Conservation (phyloP, 1,140 invertebrate species). For the Drosophila kurseongensis region DNA sequence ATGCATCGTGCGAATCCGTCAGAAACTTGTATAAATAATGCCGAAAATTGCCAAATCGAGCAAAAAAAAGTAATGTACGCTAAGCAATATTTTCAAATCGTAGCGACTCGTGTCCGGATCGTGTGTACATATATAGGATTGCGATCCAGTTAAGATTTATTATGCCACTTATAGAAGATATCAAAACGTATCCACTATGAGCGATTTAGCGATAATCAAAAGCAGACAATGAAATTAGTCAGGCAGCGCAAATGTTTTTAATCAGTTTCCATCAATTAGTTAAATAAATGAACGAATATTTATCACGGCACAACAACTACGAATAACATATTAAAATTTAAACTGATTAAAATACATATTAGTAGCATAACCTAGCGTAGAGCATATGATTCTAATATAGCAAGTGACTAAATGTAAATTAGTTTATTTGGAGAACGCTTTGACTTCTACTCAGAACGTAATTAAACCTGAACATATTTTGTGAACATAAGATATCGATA, state of each 20-base stretch:
- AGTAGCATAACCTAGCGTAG: slow-evolving; percentile 47
- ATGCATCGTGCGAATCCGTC: slow-evolving; percentile 59
- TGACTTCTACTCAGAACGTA: slow-evolving; percentile 50
- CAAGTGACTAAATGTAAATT: slow-evolving; percentile 56
- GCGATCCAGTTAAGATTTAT: slow-evolving; percentile 38
- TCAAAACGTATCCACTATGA: slow-evolving; percentile 42
- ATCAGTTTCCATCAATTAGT: slow-evolving; percentile 62
- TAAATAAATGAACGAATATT: slow-evolving; percentile 71
- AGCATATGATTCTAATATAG: slow-evolving; percentile 46
- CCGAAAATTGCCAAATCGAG: slow-evolving; percentile 63
- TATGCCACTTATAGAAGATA: slow-evolving; percentile 59
- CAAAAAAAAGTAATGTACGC: slow-evolving; percentile 53
- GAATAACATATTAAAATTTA: slow-evolving; percentile 52
- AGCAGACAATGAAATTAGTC: slow-evolving; percentile 74
- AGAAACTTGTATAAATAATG: slow-evolving; percentile 58
- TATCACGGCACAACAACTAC: slow-evolving; percentile 52
- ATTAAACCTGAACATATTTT: slow-evolving; percentile 58
- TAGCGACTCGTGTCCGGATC: slow-evolving; percentile 42
- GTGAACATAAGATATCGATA: slow-evolving; percentile 56
- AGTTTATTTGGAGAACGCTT: slow-evolving; percentile 55
- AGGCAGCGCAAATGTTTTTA: slow-evolving; percentile 63
- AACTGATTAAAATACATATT: slow-evolving; percentile 48
- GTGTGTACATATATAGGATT: slow-evolving; percentile 56
- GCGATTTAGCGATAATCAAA: slow-evolving; percentile 78
- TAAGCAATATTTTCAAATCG: slow-evolving; percentile 76